phyloP scores from a whole-genome alignment of 2,888 invertebrate species.

The Hipparchia sbordonii region DNA sequence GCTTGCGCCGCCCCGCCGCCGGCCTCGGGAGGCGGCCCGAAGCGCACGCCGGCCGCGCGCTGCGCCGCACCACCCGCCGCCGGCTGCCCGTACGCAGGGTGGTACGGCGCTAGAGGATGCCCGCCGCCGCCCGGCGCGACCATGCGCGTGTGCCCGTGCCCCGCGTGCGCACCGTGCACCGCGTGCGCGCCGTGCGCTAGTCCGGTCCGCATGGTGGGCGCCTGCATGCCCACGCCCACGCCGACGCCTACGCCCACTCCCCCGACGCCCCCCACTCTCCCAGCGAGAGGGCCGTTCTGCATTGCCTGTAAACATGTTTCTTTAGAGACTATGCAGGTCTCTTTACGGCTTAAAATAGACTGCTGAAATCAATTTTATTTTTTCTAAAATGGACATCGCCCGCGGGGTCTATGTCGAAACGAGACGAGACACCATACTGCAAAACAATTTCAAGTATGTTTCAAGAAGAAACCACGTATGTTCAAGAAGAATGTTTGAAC shows the following conservation, averaged over 20 bases:
- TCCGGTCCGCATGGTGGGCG: constrained; percentile 76
- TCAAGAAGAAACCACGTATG: not conserved
- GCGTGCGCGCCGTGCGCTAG: constrained; percentile 82
- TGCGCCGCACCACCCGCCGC: constrained; percentile 71
- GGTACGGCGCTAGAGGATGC: constrained; percentile 82
- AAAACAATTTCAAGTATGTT: not conserved
- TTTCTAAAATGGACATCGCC: no score
- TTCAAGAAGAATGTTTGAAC: not conserved
- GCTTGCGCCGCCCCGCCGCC: constrained; percentile 85
- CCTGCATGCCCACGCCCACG: constrained; percentile 49
- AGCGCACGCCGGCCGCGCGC: constrained; percentile 56
- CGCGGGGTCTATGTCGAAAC: no score
- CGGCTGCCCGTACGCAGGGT: constrained; percentile 81
- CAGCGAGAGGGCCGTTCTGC: constrained; percentile 91
- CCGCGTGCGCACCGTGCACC: constrained; percentile 70
- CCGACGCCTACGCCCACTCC: constrained; percentile 58
- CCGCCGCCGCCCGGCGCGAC: constrained; percentile 73
- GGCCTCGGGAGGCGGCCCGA: constrained; percentile 67
- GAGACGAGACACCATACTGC: not conserved
- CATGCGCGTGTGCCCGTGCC: constrained; percentile 73
- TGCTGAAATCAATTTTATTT: no score
- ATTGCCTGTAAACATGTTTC: constrained; percentile 75
- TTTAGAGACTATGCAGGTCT: not conserved
- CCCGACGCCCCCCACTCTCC: constrained; percentile 68
- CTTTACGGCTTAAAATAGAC: not conserved